Evolutionary conservation across 2,113 vertebrate species (phyloP).

Genomic region (Papio anubis): DNA sequence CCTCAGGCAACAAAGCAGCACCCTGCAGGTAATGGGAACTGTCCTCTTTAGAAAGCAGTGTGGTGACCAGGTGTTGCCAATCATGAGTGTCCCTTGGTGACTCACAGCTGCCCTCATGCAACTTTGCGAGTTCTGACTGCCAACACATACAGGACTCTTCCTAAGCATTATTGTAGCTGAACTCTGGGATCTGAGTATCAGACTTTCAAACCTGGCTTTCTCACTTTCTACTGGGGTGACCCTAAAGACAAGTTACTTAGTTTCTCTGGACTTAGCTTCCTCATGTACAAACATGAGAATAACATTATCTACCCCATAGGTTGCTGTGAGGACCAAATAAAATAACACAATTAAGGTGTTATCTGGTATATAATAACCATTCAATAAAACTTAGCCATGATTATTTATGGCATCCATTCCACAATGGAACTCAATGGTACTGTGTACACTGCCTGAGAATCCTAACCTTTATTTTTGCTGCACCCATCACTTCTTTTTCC

Average conservation of each 20-base stretch:
- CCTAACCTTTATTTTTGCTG: not conserved
- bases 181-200: not conserved
- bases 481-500: not conserved
- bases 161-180: fast-evolving
- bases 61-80: not conserved
- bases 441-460: not conserved
- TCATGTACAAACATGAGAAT: not conserved
- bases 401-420: fast-evolving
- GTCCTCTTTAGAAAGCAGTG: not conserved
- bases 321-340: not conserved
- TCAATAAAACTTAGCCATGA: not conserved
- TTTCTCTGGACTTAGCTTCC: not conserved
- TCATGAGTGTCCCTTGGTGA: not conserved
- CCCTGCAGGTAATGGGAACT: not conserved
- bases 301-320: not conserved
- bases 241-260: not conserved
- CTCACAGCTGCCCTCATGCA: not conserved
- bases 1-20: not conserved
- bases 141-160: not conserved
- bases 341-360: not conserved
- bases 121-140: not conserved
- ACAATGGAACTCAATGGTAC: not conserved
- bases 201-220: not conserved
- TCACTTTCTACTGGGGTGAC: not conserved
- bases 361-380: not conserved